Percentiles rank a stretch among this genome's conserved stretches.
phyloP scores from a whole-genome alignment of 53 echinoderm and acorn worm genomes.

The Crossaster papposus region DNA sequence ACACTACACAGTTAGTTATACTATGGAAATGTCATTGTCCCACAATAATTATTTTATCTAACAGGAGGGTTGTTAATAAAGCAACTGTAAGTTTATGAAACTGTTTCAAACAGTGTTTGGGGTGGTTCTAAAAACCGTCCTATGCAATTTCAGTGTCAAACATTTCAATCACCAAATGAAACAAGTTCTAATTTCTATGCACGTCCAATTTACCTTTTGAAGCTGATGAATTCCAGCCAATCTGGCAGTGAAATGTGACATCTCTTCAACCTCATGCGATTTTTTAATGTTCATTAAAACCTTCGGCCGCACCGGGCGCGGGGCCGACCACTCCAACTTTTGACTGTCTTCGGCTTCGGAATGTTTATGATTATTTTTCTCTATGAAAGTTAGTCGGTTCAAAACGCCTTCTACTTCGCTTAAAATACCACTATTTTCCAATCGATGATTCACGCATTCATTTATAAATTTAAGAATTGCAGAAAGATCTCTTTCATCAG shows the following conservation, averaged over 20 bases:
- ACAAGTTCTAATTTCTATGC: no score
- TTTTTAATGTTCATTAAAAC: slow-evolving; percentile 77
- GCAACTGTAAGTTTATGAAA: no score
- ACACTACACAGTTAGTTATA: no score
- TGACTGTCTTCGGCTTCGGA: background rate
- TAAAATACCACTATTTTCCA: slow-evolving; percentile 47
- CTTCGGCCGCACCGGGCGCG: slow-evolving; percentile 21
- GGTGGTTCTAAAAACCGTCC: no score
- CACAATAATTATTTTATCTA: no score
- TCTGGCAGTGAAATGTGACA: slow-evolving; percentile 62
- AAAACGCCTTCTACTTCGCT: slow-evolving; percentile 30
- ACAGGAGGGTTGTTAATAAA: no score
- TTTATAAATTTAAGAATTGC: slow-evolving; percentile 19
- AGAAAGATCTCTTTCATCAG: background rate
- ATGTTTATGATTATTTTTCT: no score
- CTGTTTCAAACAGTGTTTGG: no score
- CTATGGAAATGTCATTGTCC: no score
- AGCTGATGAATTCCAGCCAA: slow-evolving; percentile 35
- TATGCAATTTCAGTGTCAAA: no score
- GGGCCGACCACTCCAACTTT: background rate
- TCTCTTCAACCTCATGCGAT: slow-evolving; percentile 73
- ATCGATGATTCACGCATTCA: slow-evolving; percentile 29
- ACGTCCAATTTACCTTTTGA: slow-evolving; percentile 45
- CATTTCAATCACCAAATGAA: no score
- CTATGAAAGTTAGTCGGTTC: background rate